A percentile compares a stretch with the other conserved stretches of the same genome.
phyloP scores from a whole-genome alignment of 2,113 vertebrate species.

The Piaya cayana region DNA sequence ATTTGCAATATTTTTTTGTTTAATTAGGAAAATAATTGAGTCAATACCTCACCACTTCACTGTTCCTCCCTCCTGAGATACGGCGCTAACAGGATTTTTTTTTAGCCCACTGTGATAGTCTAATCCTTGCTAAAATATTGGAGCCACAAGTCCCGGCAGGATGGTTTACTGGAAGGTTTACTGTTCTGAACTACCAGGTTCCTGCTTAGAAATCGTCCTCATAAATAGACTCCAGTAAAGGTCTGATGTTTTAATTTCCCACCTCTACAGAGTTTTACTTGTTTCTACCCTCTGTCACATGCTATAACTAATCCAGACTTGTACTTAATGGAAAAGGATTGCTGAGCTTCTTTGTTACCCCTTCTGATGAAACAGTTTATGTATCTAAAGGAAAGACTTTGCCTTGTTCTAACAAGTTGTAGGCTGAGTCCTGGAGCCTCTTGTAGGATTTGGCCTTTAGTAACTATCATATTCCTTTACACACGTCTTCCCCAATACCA shows the following conservation, averaged over 20 bases:
- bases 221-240: conserved; percentile 22
- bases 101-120: background rate
- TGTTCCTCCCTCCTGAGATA: background rate
- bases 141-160: background rate
- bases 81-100: background rate
- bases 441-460: background rate
- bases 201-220: conserved; percentile 17
- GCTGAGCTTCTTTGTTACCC: background rate
- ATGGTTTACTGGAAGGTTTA: background rate
- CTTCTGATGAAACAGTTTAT: background rate
- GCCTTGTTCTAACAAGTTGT: background rate
- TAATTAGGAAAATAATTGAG: conserved; percentile 45
- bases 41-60: background rate
- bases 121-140: background rate
- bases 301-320: conserved; percentile 1
- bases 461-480: background rate
- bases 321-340: background rate
- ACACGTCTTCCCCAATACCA: background rate
- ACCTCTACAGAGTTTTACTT: background rate
- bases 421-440: background rate
- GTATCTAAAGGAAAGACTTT: background rate
- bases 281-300: background rate
- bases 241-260: conserved; percentile 18
- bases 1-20: conserved; percentile 2
- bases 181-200: background rate